Conservation (phyloP, 2,888 invertebrate genomes). For the Perithous albicinctus region DNA sequence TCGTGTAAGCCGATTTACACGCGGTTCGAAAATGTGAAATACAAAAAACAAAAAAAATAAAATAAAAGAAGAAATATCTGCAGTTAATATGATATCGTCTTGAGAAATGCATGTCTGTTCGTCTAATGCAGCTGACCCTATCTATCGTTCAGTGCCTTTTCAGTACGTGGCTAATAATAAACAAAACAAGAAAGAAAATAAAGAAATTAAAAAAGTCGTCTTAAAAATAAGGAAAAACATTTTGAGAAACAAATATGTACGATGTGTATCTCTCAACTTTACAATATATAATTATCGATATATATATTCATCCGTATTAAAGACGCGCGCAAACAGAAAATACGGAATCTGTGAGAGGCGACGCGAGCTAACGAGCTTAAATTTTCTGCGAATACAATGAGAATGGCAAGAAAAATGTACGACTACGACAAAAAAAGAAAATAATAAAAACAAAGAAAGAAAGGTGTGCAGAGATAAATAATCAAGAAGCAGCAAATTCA, state of each 20-base stretch:
- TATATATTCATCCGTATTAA: constrained; percentile 30
- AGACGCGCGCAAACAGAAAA: background rate
- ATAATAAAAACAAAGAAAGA: no score
- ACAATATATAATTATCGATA: constrained; percentile 28
- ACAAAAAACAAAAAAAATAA: constrained; percentile 7
- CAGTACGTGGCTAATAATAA: constrained; percentile 65
- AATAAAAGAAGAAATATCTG: constrained; percentile 41
- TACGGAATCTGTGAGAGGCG: constrained; percentile 31
- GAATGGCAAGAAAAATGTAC: constrained; percentile 47
- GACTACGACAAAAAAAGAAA: constrained; percentile 15
- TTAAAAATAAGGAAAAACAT: constrained; percentile 30
- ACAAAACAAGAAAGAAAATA: constrained; percentile 6
- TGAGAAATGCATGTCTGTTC: constrained; percentile 66
- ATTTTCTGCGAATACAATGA: constrained; percentile 58
- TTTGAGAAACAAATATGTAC: constrained; percentile 43
- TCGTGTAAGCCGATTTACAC: background rate
- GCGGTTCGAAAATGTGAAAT: background rate
- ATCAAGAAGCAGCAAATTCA: constrained; percentile 7
- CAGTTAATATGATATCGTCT: constrained; percentile 59
- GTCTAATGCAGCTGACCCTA: constrained; percentile 65
- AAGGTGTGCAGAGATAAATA: constrained; percentile 8
- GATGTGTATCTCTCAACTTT: constrained; percentile 48
- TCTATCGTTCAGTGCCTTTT: constrained; percentile 80
- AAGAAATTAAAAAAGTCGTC: constrained; percentile 36
- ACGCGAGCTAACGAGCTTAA: constrained; percentile 54